phyloP scores from a whole-genome alignment of 2,797 vertebrate genomes.

The Microhierax caerulescens region DNA sequence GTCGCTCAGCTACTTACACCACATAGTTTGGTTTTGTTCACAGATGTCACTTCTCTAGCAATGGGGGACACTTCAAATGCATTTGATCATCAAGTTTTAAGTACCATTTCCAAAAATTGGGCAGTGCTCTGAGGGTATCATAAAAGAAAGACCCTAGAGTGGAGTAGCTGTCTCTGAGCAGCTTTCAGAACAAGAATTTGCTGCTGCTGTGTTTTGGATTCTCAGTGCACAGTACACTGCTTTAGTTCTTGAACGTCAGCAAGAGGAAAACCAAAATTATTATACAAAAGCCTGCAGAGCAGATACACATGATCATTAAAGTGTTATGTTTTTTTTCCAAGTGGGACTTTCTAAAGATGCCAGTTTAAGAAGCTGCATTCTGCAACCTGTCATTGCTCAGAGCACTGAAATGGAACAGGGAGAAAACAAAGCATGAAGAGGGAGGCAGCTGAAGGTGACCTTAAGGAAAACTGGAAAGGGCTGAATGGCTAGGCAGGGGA shows the following conservation, averaged over 20 bases:
- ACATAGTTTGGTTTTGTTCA: not conserved
- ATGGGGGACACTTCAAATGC: not conserved
- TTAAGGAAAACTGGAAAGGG: not conserved
- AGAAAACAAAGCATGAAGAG: not conserved
- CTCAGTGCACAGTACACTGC: not conserved
- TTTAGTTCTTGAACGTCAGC: not conserved
- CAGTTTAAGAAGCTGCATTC: not conserved
- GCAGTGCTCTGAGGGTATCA: not conserved
- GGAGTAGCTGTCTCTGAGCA: not conserved
- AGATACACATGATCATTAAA: not conserved
- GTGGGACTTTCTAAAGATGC: not conserved
- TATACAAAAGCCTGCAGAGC: not conserved
- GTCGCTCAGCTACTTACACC: not conserved
- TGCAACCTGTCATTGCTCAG: slow-evolving; percentile 9
- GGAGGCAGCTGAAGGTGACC: slow-evolving; percentile 35
- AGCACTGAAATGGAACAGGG: not conserved
- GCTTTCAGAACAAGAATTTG: not conserved
- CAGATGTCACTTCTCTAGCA: not conserved
- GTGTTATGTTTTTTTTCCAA: not conserved
- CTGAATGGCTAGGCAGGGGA: not conserved
- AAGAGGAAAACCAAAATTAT: slow-evolving; percentile 6
- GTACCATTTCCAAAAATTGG: not conserved
- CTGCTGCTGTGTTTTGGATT: not conserved
- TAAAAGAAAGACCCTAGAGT: not conserved
- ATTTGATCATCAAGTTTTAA: not conserved